These are phyloP conservation scores for Platygyra sinensis DNA, from an alignment of 64 coral and sea anemone genomes.

Conservation along the genomic window DNA sequence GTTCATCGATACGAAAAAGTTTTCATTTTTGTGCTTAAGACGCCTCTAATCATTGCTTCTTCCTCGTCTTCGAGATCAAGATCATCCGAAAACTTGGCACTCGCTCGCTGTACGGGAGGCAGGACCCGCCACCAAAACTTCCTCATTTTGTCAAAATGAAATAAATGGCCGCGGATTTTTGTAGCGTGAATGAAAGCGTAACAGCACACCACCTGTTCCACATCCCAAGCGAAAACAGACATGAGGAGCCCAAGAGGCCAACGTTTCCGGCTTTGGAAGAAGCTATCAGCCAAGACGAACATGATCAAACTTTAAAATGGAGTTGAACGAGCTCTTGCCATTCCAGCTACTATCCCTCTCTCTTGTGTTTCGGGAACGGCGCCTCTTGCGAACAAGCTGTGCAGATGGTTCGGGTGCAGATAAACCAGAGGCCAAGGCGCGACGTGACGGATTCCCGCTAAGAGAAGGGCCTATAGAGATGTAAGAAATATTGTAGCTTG, in stretches of 20 bases:
- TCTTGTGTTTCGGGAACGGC: slow-evolving; percentile 78
- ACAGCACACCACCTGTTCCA: slow-evolving; percentile 56
- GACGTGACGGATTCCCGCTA: slow-evolving; percentile 83
- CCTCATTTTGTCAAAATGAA: slow-evolving; percentile 79
- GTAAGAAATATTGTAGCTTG: slow-evolving; percentile 51
- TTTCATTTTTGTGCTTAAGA: slow-evolving; percentile 64
- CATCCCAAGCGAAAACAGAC: slow-evolving; percentile 74
- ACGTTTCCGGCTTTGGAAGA: slow-evolving; percentile 75
- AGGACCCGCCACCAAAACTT: slow-evolving; percentile 15
- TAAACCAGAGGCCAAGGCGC: slow-evolving; percentile 87
- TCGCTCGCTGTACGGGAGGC: neutral
- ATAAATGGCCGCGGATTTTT: slow-evolving; percentile 83
- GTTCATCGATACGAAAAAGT: slow-evolving; percentile 58
- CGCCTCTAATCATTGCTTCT: slow-evolving; percentile 33
- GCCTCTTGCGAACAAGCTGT: slow-evolving; percentile 90
- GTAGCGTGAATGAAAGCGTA: slow-evolving; percentile 87
- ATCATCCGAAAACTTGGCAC: neutral
- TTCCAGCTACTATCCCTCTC: slow-evolving; percentile 85
- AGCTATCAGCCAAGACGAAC: slow-evolving; percentile 73
- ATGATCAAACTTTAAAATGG: slow-evolving; percentile 67
- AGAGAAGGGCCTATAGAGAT: slow-evolving; percentile 79
- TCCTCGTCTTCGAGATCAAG: slow-evolving; percentile 55
- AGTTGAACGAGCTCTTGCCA: slow-evolving; percentile 94
- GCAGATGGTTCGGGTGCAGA: slow-evolving; percentile 81
- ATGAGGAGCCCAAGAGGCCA: slow-evolving; percentile 74